Evolutionary conservation across 2,797 vertebrate species (phyloP).

Genomic region (Gallinago solitaria): DNA sequence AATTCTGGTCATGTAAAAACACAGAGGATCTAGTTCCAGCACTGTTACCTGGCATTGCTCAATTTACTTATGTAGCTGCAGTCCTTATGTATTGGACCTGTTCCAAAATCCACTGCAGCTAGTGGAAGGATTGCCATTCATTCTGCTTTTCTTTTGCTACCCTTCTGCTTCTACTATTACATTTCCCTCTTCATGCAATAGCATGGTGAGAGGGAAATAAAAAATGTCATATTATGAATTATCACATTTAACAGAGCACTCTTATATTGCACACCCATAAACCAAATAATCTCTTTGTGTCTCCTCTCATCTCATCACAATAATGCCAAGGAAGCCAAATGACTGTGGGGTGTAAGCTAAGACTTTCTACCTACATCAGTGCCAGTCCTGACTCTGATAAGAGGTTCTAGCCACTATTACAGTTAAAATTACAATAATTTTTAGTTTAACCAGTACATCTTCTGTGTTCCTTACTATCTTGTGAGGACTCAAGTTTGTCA

Average conservation of each 20-base stretch:
- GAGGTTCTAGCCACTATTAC: background rate
- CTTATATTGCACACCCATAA: background rate
- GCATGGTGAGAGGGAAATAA: background rate
- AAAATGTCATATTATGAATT: background rate
- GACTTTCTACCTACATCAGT: background rate
- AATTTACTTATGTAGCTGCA: background rate
- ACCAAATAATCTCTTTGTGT: background rate
- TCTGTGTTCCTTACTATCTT: background rate
- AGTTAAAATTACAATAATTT: background rate
- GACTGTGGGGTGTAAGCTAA: background rate
- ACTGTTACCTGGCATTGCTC: background rate
- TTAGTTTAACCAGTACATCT: background rate
- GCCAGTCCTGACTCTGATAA: background rate
- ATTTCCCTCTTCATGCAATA: background rate
- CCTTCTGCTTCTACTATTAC: background rate
- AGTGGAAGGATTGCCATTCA: background rate
- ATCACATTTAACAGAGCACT: background rate
- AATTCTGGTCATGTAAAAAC: background rate
- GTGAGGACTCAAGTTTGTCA: background rate
- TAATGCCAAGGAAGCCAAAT: background rate
- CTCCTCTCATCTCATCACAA: background rate
- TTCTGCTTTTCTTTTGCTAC: background rate
- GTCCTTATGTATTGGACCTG: background rate
- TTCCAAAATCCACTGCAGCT: background rate
- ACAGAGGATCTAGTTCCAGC: background rate